Conservation (phyloP, 2,113 vertebrate genomes). For the Lamprotornis superbus region DNA sequence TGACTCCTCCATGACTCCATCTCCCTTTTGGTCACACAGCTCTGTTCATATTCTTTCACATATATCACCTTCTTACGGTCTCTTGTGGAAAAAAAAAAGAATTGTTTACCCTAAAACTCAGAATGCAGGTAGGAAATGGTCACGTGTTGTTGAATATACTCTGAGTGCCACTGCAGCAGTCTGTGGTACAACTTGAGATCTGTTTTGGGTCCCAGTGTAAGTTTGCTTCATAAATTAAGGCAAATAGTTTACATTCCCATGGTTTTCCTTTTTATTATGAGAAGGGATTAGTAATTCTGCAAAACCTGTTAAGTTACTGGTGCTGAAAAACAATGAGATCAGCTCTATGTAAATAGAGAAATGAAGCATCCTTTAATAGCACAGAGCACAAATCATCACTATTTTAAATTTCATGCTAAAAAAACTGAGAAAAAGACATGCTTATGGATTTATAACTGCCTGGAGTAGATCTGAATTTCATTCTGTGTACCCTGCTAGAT, state of each 20-base stretch:
- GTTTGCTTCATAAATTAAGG: not conserved
- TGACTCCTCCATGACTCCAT: not conserved
- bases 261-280: not conserved
- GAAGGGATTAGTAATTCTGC: not conserved
- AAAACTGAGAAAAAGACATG: not conserved
- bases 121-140: not conserved
- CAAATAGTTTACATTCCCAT: not conserved
- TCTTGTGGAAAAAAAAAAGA: not conserved
- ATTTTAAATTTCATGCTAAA: not conserved
- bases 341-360: not conserved
- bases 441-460: not conserved
- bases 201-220: not conserved
- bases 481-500: not conserved
- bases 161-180: not conserved
- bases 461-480: not conserved
- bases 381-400: not conserved
- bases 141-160: not conserved
- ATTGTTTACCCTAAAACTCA: not conserved
- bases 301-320: not conserved
- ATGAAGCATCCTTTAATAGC: not conserved
- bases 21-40: not conserved
- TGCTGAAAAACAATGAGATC: not conserved
- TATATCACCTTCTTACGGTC: rapidly evolving
- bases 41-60: rapidly evolving
- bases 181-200: not conserved